Percentiles rank a stretch among this genome's conserved stretches.
phyloP scores from a whole-genome alignment of 2,888 invertebrate genomes.

The Parochlus steinenii region DNA sequence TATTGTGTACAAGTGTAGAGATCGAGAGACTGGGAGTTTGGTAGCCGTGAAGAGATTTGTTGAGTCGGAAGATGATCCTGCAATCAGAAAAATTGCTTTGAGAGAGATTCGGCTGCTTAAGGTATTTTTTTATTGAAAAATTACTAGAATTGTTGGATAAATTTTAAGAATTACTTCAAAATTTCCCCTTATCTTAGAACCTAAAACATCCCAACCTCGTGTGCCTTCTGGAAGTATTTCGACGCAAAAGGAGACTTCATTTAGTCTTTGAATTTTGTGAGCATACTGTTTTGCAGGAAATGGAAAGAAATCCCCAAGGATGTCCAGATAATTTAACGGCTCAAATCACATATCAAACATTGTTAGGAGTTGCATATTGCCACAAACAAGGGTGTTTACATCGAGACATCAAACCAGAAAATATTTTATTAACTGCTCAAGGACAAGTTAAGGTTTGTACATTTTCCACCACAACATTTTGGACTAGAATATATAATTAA shows the following conservation, averaged over 20 bases:
- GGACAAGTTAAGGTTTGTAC: slow-evolving; percentile 82
- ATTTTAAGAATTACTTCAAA: slow-evolving; percentile 10
- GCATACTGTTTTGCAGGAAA: slow-evolving; percentile 86
- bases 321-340: slow-evolving; percentile 81
- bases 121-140: slow-evolving; percentile 33
- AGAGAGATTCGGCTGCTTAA: slow-evolving; percentile 88
- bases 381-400: slow-evolving; percentile 91
- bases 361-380: slow-evolving; percentile 91
- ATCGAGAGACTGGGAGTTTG: slow-evolving; percentile 83
- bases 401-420: slow-evolving; percentile 96
- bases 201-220: slow-evolving; percentile 95
- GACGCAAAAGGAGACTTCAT: slow-evolving; percentile 86
- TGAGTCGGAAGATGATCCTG: slow-evolving; percentile 91
- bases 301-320: slow-evolving; percentile 86
- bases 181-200: slow-evolving; percentile 58
- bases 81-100: slow-evolving; percentile 89
- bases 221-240: slow-evolving; percentile 93
- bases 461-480: not conserved
- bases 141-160: slow-evolving; percentile 11
- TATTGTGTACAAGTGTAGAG: slow-evolving; percentile 90
- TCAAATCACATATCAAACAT: slow-evolving; percentile 88
- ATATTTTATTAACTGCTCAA: slow-evolving; percentile 81
- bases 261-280: slow-evolving; percentile 98
- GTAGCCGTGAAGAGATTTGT: slow-evolving; percentile 96
- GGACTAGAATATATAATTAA: not conserved